Conservation (phyloP, 2,113 vertebrate species). For the Stomatorhinus ivindoensis region DNA sequence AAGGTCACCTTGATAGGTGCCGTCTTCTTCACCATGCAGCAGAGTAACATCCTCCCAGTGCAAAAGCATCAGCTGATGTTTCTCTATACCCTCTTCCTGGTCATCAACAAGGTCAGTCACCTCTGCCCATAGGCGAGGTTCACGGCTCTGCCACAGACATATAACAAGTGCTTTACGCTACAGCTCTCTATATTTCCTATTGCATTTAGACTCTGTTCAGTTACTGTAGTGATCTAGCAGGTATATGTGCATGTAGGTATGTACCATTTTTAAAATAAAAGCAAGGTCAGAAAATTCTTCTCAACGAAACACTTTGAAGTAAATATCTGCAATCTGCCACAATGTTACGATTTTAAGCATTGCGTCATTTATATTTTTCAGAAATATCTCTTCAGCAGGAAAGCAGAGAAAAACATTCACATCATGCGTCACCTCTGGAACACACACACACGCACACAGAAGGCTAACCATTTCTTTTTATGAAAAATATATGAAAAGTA, state of each 20-base stretch:
- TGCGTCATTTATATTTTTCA: neutral
- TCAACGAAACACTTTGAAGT: neutral
- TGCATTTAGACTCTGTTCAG: neutral
- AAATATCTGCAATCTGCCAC: neutral
- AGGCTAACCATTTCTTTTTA: neutral
- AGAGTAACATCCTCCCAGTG: conserved; percentile 66
- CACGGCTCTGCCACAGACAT: neutral
- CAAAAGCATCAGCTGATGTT: conserved; percentile 79
- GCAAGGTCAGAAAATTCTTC: neutral
- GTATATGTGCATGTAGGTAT: neutral
- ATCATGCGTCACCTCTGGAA: neutral
- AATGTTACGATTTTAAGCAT: neutral
- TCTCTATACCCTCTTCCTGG: conserved; percentile 77
- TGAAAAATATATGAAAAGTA: neutral
- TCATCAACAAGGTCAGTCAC: conserved; percentile 74
- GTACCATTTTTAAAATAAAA: neutral
- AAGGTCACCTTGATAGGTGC: conserved; percentile 86
- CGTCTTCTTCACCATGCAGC: conserved; percentile 83
- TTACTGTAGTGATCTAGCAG: neutral
- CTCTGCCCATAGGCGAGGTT: neutral
- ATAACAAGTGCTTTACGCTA: conserved; percentile 25
- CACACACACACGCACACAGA: neutral
- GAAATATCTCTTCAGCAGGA: neutral
- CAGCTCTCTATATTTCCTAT: neutral
- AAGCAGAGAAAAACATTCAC: neutral